A percentile compares a stretch with the other conserved stretches of the same genome.
Conservation (phyloP, 2,113 vertebrate genomes). For the Sceloporus undulatus region DNA sequence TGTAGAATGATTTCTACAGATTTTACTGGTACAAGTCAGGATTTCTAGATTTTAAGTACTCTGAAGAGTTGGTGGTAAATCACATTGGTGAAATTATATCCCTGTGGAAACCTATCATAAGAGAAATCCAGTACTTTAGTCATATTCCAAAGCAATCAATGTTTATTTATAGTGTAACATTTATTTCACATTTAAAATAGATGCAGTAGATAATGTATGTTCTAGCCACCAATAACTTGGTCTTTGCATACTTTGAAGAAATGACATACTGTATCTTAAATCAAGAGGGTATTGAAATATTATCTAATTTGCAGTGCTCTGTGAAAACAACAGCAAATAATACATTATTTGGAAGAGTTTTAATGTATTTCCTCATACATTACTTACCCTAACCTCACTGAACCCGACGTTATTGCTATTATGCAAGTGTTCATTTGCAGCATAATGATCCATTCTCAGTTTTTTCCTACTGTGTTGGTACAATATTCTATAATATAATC, state of each 20-base stretch:
- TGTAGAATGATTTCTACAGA: not conserved
- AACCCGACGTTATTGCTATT: not conserved
- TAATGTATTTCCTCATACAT: not conserved
- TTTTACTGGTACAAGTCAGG: not conserved
- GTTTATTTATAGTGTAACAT: not conserved
- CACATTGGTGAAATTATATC: not conserved
- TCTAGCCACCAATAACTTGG: not conserved
- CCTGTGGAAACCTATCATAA: not conserved
- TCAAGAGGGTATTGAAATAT: constrained; percentile 1
- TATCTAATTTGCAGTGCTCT: not conserved
- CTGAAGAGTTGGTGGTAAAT: not conserved
- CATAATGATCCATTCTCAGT: not conserved
- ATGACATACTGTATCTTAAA: not conserved
- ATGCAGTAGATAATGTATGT: not conserved
- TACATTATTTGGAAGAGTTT: not conserved
- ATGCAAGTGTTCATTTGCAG: not conserved
- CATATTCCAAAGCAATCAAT: not conserved
- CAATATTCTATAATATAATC: no score
- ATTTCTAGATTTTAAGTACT: not conserved
- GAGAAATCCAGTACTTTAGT: not conserved
- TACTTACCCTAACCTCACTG: no score
- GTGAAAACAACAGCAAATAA: not conserved
- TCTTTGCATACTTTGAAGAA: not conserved
- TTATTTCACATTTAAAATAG: not conserved
- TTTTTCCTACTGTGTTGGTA: not conserved